Percentiles rank a stretch among this genome's conserved stretches.
Conservation (phyloP, 2,797 vertebrate genomes). For the Sebastes minor region DNA sequence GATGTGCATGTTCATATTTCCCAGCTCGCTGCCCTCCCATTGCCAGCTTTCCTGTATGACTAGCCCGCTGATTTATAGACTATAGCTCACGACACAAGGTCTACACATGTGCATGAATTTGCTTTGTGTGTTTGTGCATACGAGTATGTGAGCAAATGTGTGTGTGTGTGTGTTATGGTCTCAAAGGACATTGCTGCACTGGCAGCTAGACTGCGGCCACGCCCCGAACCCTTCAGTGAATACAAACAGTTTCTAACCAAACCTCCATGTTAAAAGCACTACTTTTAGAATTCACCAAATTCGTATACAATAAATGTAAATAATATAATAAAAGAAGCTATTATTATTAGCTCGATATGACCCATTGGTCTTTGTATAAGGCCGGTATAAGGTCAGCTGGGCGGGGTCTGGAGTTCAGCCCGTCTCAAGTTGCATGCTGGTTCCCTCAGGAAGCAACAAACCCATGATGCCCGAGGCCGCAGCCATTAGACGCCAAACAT, state of each 20-base stretch:
- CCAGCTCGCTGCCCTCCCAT: background rate
- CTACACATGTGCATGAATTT: slow-evolving; percentile 10
- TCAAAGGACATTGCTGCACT: slow-evolving; percentile 45
- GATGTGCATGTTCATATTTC: background rate
- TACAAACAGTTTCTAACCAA: background rate
- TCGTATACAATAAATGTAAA: background rate
- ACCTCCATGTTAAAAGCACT: background rate
- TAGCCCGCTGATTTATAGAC: slow-evolving; percentile 43
- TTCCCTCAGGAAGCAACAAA: slow-evolving; percentile 70
- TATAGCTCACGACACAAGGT: background rate
- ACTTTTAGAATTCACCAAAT: background rate
- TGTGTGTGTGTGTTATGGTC: slow-evolving; percentile 4
- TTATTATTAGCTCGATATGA: background rate
- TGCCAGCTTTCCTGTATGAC: background rate
- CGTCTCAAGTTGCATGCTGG: slow-evolving; percentile 70
- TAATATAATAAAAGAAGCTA: background rate
- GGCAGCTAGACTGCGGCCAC: slow-evolving; percentile 40
- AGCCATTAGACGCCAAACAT: slow-evolving; percentile 78
- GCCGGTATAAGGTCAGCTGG: slow-evolving; percentile 11
- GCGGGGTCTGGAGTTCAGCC: slow-evolving; percentile 27
- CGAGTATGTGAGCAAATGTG: background rate
- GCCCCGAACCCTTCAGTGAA: slow-evolving; percentile 31
- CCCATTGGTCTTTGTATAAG: background rate
- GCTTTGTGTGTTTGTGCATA: background rate
- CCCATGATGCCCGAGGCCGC: slow-evolving; percentile 49